Conservation (phyloP, 2,888 invertebrate genomes). For the Diaprepes abbreviatus region DNA sequence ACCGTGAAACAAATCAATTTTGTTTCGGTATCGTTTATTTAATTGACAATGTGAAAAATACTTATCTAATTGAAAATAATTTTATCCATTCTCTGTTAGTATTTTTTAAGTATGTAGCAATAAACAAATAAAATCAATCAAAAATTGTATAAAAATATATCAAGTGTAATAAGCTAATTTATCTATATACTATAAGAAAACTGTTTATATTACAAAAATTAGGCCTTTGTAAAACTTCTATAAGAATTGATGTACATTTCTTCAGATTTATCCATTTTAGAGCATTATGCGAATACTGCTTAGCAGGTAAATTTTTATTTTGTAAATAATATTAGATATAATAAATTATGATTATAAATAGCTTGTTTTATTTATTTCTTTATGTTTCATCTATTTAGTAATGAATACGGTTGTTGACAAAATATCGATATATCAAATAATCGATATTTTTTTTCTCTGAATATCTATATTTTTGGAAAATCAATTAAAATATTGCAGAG, state of each 20-base stretch:
- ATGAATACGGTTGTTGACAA: too few species aligned
- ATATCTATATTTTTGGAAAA: too few species aligned
- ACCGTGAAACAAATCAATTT: too few species aligned
- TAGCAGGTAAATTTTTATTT: slow-evolving; percentile 67
- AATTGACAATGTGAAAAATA: too few species aligned
- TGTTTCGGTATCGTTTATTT: too few species aligned
- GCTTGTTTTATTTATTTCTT: too few species aligned
- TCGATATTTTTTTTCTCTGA: too few species aligned
- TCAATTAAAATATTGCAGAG: too few species aligned
- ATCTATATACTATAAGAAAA: slow-evolving; percentile 29
- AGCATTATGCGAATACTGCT: slow-evolving; percentile 60
- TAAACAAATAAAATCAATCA: slow-evolving; percentile 51
- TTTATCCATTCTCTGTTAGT: slow-evolving; percentile 2
- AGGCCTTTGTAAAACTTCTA: slow-evolving; percentile 37
- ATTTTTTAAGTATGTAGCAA: slow-evolving; percentile 40
- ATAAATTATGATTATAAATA: slow-evolving; percentile 60
- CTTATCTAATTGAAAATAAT: too few species aligned
- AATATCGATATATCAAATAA: too few species aligned
- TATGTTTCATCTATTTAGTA: too few species aligned
- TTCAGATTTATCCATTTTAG: slow-evolving; percentile 36
- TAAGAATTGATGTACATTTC: slow-evolving; percentile 37
- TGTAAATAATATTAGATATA: slow-evolving; percentile 67
- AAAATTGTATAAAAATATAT: slow-evolving; percentile 45
- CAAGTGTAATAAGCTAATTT: slow-evolving; percentile 32
- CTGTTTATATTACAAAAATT: slow-evolving; percentile 27